Evolutionary conservation across 2,888 invertebrate species (phyloP).

Genomic region (Stenurella melanura): DNA sequence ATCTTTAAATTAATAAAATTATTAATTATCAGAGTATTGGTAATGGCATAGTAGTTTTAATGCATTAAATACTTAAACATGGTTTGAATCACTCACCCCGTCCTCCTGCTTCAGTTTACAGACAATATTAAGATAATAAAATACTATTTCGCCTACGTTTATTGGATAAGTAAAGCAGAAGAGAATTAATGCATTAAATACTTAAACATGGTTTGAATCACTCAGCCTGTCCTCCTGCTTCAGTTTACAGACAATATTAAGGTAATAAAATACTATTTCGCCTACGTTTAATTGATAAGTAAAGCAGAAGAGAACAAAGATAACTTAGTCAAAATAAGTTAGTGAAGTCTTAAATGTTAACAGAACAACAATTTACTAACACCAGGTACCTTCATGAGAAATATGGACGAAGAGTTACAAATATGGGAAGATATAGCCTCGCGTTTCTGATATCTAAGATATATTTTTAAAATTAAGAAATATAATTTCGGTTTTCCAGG

Average conservation of each 20-base stretch:
- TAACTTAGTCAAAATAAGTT: background rate
- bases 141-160: slow-evolving; percentile 23
- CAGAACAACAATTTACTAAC: no score
- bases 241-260: slow-evolving; percentile 13
- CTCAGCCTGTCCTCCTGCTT: background rate
- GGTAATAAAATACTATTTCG: slow-evolving; percentile 8
- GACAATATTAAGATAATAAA: slow-evolving; percentile 16
- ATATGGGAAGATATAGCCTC: no score
- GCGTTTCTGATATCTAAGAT: no score
- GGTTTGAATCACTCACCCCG: background rate
- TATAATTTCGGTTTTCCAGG: no score
- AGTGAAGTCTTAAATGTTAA: background rate
- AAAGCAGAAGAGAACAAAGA: slow-evolving; percentile 9
- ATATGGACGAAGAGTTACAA: no score
- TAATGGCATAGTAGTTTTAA: background rate
- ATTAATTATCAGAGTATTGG: no score
- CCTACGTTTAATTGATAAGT: slow-evolving; percentile 30
- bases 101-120: background rate
- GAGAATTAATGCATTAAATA: background rate
- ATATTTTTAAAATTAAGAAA: no score
- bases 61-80: background rate
- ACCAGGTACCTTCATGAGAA: no score
- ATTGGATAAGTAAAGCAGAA: slow-evolving; percentile 23
- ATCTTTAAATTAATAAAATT: no score
- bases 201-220: background rate